Evolutionary conservation across 2,888 invertebrate genomes (phyloP).

Genomic region (Drosophila rellima): DNA sequence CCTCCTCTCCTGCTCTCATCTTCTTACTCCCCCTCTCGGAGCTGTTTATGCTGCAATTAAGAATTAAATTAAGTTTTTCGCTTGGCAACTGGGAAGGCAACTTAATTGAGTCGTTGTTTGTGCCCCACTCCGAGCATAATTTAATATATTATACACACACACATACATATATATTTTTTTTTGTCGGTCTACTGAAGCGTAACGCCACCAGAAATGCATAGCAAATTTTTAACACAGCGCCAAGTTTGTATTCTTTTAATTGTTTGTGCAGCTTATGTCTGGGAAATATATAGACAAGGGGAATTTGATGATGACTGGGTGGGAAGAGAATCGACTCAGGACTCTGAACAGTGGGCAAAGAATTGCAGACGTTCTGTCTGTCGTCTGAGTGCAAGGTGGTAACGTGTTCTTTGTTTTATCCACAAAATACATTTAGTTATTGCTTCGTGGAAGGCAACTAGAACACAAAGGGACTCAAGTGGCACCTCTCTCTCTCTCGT

Average conservation of each 20-base stretch:
- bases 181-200: slow-evolving; percentile 55
- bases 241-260: slow-evolving; percentile 63
- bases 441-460: slow-evolving; percentile 74
- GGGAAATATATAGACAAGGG: slow-evolving; percentile 56
- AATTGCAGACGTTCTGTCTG: slow-evolving; percentile 29
- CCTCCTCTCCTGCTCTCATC: background rate
- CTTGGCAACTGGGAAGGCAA: slow-evolving; percentile 44
- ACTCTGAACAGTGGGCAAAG: background rate
- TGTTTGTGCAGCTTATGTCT: slow-evolving; percentile 51
- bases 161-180: slow-evolving; percentile 24
- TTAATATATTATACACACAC: slow-evolving; percentile 17
- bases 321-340: background rate
- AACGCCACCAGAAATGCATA: slow-evolving; percentile 59
- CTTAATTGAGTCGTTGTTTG: slow-evolving; percentile 72
- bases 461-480: slow-evolving; percentile 63
- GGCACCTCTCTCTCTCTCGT: slow-evolving; percentile 1
- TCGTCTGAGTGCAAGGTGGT: slow-evolving; percentile 64
- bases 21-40: background rate
- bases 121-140: slow-evolving; percentile 10
- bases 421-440: slow-evolving; percentile 58
- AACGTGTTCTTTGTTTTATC: slow-evolving; percentile 32
- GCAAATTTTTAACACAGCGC: slow-evolving; percentile 62
- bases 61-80: slow-evolving; percentile 75
- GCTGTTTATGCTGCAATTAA: slow-evolving; percentile 68
- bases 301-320: slow-evolving; percentile 27